A percentile compares a stretch with the other conserved stretches of the same genome.
These are phyloP conservation scores for Amazona ochrocephala DNA, from an alignment of 2,797 vertebrate species.

Conservation along the genomic window DNA sequence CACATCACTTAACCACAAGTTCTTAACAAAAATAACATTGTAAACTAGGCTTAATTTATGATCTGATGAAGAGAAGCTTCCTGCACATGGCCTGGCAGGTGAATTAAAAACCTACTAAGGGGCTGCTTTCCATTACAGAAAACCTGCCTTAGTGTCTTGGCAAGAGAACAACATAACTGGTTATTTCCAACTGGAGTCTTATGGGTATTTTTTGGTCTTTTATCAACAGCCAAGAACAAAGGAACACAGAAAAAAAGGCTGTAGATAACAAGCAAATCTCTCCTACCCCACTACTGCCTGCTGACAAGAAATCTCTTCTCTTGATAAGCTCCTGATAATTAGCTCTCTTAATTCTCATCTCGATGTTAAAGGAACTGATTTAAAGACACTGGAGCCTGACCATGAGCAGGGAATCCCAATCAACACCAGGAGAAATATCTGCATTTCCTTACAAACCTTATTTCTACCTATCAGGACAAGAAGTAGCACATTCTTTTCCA, in stretches of 20 bases:
- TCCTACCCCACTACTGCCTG: background rate
- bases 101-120: background rate
- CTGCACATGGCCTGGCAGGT: background rate
- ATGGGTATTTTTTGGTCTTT: background rate
- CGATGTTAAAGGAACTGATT: background rate
- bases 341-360: background rate
- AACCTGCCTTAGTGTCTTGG: background rate
- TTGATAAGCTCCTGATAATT: background rate
- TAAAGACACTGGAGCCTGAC: background rate
- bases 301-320: background rate
- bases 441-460: background rate
- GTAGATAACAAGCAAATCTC: background rate
- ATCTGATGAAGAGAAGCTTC: background rate
- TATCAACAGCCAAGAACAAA: background rate
- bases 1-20: background rate
- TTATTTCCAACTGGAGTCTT: background rate
- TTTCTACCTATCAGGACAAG: background rate
- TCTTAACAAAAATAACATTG: constrained; percentile 22
- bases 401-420: background rate
- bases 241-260: background rate
- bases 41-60: background rate
- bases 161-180: background rate
- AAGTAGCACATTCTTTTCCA: background rate
- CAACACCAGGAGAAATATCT: background rate
- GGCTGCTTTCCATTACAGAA: background rate